These are phyloP conservation scores for Listronotus oregonensis DNA, from an alignment of 1,140 invertebrate genomes.

Conservation along the genomic window DNA sequence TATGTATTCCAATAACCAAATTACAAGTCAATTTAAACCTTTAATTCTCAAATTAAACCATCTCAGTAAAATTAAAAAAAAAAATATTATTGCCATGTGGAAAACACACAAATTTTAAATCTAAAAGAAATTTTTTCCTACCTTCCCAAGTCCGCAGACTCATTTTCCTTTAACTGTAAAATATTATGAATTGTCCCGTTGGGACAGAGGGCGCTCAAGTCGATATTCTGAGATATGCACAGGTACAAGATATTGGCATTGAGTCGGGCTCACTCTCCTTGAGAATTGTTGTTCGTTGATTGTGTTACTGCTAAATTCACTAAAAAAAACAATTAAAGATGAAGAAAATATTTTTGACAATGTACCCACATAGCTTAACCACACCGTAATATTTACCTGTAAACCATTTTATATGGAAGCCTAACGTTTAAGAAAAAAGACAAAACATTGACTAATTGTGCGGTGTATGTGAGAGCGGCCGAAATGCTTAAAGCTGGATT, in stretches of 20 bases:
- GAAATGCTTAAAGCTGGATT: slow-evolving; percentile 76
- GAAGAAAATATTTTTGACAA: too few relatives aligned
- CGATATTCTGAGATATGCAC: slow-evolving; percentile 78
- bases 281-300: slow-evolving; percentile 74
- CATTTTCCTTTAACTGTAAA: slow-evolving; percentile 69
- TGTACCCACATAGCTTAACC: too few relatives aligned
- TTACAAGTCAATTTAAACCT: too few relatives aligned
- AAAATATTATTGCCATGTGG: too few relatives aligned
- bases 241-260: slow-evolving; percentile 83
- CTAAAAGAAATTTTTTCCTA: slow-evolving; percentile 60
- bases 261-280: slow-evolving; percentile 73
- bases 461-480: slow-evolving; percentile 79
- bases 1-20: too few relatives aligned
- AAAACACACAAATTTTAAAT: too few relatives aligned
- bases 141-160: slow-evolving; percentile 72
- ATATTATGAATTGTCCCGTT: slow-evolving; percentile 77
- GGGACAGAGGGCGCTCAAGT: slow-evolving; percentile 66
- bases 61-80: too few relatives aligned
- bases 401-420: slow-evolving; percentile 75
- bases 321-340: too few relatives aligned
- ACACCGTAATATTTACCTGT: slow-evolving; percentile 73
- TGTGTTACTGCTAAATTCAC: slow-evolving; percentile 72
- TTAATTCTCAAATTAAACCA: too few relatives aligned
- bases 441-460: slow-evolving; percentile 79
- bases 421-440: slow-evolving; percentile 77